Evolutionary conservation across 1,140 invertebrate species (phyloP), one percentile per base, ranked within the genome.

Genomic region (Ladona fulva): DNA sequence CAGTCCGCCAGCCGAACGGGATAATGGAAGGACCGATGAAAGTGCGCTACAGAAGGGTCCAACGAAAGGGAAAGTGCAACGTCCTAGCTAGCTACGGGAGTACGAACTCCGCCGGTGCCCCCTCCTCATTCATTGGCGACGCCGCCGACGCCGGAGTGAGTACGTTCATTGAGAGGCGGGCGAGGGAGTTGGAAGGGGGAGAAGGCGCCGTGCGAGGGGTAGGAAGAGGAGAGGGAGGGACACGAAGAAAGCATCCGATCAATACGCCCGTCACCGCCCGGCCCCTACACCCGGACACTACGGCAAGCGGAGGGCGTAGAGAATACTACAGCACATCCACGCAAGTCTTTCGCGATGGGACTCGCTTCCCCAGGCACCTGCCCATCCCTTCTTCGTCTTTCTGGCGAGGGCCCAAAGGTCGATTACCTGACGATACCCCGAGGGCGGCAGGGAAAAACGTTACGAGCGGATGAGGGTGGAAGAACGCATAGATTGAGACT

Each of bases 151-250:
- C 7, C 29, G 76, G 24, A 59, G 1, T 29, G 76, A 76, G 25
- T 42, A 74, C 42, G 44, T 25, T 44, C 24, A 44, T 24, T 25
- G 76, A 44, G 74, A 73, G 42, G 44, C 75, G 78, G 74, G 44
- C n/a, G 59, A 78, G 74, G 37, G 75, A 73, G 74, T 19, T 24
- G 11, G 14, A 73, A 59, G 25, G 75, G 24, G 42, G 42, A 80
- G 81, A 82, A 81, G 80, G 79, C 79, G 76, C 80, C 79, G 80
- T 80, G 80, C 79, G 42, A n/a, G n/a, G n/a, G n/a, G n/a, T n/a
- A n/a, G n/a, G n/a, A 22, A 24, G 11, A 42, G 25, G 73, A 76
- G 59, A 25, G 76, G 75, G 77, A 52, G 73, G 25, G 77, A 76
- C 77, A 59, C 52, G 52, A 22, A 22, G 52, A 66, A 66, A 22